Conservation (phyloP, 2,888 invertebrate species). For the Pristionchus fissidentatus region DNA sequence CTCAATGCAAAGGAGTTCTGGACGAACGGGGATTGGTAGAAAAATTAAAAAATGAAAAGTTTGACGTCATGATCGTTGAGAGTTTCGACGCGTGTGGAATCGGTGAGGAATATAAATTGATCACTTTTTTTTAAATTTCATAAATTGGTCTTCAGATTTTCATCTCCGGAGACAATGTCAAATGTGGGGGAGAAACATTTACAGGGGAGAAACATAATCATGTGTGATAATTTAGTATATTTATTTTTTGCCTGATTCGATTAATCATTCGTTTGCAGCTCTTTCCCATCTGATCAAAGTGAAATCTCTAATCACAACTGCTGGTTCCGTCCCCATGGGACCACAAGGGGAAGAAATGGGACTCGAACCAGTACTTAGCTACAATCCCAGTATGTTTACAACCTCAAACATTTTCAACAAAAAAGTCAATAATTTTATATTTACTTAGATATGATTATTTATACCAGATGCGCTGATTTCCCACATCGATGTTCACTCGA, state of each 20-base stretch:
- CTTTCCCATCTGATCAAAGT: slow-evolving; percentile 33
- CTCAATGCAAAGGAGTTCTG: not conserved
- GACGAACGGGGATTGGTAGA: not conserved
- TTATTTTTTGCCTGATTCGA: too few relatives aligned
- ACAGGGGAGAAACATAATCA: too few relatives aligned
- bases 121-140: too few relatives aligned
- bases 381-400: not conserved
- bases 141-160: too few relatives aligned
- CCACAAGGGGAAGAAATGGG: slow-evolving; percentile 16
- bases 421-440: not conserved
- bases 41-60: not conserved
- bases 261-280: not conserved
- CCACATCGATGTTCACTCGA: slow-evolving; percentile 1
- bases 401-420: too few relatives aligned
- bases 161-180: too few relatives aligned
- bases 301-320: not conserved
- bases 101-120: too few relatives aligned
- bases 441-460: too few relatives aligned
- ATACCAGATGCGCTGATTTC: not conserved
- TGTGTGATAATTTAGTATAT: too few relatives aligned
- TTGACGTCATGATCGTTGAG: not conserved
- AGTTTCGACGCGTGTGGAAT: slow-evolving; percentile 15
- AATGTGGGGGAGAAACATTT: too few relatives aligned
- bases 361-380: not conserved
- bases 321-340: not conserved